Evolutionary conservation across 2,113 vertebrate species (phyloP).

Genomic region (Labeo rohita): DNA sequence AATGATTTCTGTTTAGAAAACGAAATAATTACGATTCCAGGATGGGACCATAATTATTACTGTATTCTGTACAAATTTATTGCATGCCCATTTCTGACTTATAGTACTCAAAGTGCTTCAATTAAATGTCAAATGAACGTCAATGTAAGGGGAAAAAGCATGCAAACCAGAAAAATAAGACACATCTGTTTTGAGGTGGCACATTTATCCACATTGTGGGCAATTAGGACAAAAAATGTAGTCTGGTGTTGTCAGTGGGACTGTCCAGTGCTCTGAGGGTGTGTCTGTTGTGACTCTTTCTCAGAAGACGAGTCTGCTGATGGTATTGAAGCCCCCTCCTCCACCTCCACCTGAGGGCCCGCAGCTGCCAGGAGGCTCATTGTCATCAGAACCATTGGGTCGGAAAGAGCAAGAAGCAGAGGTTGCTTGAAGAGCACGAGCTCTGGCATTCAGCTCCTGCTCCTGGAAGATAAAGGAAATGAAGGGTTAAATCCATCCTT

Average conservation of each 20-base stretch:
- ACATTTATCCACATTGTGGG: slow-evolving; percentile 24
- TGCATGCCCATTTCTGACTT: slow-evolving; percentile 66
- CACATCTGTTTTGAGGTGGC: slow-evolving; percentile 37
- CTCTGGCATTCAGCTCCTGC: slow-evolving; percentile 93
- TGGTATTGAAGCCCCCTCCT: slow-evolving; percentile 88
- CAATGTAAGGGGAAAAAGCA: slow-evolving; percentile 52
- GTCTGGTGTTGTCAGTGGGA: slow-evolving; percentile 37
- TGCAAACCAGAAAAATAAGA: slow-evolving; percentile 62
- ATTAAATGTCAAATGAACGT: slow-evolving; percentile 49
- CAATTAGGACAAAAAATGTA: slow-evolving; percentile 7
- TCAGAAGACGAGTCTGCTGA: slow-evolving; percentile 95
- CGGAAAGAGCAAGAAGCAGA: slow-evolving; percentile 93
- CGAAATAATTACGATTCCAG: slow-evolving; percentile 46
- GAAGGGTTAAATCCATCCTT: not conserved
- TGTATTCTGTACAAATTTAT: slow-evolving; percentile 70
- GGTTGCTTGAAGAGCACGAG: slow-evolving; percentile 90
- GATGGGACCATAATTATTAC: slow-evolving; percentile 65
- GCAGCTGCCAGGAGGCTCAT: slow-evolving; percentile 95
- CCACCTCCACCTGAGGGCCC: slow-evolving; percentile 92
- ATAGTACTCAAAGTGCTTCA: slow-evolving; percentile 50
- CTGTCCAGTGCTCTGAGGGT: slow-evolving; percentile 51
- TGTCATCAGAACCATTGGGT: slow-evolving; percentile 95
- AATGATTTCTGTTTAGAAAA: slow-evolving; percentile 1
- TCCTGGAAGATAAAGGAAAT: slow-evolving; percentile 76
- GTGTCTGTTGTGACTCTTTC: slow-evolving; percentile 27